Conservation (phyloP, 2,113 vertebrate species). For the Azemiops feae region DNA sequence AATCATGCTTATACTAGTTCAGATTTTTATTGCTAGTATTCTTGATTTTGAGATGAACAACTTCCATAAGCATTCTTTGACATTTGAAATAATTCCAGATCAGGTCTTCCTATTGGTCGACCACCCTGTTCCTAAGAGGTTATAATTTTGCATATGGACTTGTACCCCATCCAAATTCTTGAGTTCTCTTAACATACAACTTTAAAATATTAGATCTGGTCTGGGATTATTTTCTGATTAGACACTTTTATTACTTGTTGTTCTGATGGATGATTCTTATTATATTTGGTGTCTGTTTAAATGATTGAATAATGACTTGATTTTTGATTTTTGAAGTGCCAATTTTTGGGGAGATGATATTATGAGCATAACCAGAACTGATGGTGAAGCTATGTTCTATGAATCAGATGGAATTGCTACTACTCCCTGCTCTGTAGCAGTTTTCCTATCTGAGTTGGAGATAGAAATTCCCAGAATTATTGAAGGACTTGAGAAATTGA, state of each 20-base stretch:
- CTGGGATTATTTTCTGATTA: not conserved
- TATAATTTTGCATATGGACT: not conserved
- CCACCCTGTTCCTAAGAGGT: not conserved
- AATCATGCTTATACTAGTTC: not conserved
- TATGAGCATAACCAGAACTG: not conserved
- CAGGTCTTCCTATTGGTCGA: not conserved
- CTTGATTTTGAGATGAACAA: not conserved
- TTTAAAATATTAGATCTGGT: not conserved
- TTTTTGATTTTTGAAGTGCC: not conserved
- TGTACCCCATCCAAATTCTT: not conserved
- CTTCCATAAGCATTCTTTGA: not conserved
- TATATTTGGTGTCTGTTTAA: not conserved
- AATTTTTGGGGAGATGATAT: not conserved
- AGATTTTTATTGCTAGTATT: not conserved
- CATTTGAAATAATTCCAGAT: not conserved
- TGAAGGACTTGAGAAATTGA: too few species aligned
- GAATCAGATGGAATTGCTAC: not conserved
- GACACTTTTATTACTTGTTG: not conserved
- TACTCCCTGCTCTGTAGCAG: not conserved
- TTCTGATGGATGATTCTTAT: not conserved
- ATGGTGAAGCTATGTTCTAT: not conserved
- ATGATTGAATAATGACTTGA: not conserved
- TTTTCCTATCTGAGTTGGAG: not conserved
- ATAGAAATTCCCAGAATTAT: too few species aligned
- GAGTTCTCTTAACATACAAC: not conserved